A percentile compares a stretch with the other conserved stretches of the same genome.
Evolutionary conservation across 2,797 vertebrate species (phyloP).

Genomic region (Poliocrania exsul): DNA sequence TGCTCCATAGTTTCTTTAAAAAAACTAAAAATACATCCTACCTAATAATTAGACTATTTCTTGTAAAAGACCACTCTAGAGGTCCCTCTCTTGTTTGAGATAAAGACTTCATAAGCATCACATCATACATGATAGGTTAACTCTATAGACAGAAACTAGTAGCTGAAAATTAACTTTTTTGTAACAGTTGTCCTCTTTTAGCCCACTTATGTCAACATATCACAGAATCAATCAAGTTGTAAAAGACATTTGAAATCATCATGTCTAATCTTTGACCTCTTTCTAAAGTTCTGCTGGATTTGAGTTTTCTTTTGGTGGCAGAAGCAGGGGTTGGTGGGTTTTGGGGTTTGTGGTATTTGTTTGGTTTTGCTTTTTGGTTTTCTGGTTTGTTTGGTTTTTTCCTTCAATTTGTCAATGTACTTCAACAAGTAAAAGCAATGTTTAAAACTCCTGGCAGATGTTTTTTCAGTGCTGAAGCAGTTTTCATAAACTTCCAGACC

Average conservation of each 20-base stretch:
- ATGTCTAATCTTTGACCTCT: not conserved
- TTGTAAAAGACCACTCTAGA: not conserved
- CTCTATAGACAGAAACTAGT: not conserved
- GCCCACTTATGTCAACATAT: not conserved
- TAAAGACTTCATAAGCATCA: not conserved
- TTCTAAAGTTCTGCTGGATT: not conserved
- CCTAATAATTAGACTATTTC: not conserved
- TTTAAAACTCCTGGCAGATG: not conserved
- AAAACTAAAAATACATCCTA: not conserved
- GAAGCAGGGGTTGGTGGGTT: accelerated
- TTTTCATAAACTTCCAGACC: not conserved
- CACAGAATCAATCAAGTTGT: not conserved
- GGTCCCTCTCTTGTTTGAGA: not conserved
- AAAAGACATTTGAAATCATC: not conserved
- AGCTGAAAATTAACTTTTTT: not conserved
- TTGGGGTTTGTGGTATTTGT: too few relatives aligned
- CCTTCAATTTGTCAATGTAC: not conserved
- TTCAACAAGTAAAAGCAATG: not conserved
- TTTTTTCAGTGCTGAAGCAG: not conserved
- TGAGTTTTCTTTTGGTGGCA: not conserved
- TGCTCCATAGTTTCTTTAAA: not conserved
- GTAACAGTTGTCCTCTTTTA: not conserved
- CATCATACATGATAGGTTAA: not conserved
- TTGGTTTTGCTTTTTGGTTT: accelerated
- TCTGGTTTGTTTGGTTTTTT: accelerated